Evolutionary conservation across 2,113 vertebrate species (phyloP), one percentile per base, ranked within the genome.

Genomic region (Sisor rabdophorus): DNA sequence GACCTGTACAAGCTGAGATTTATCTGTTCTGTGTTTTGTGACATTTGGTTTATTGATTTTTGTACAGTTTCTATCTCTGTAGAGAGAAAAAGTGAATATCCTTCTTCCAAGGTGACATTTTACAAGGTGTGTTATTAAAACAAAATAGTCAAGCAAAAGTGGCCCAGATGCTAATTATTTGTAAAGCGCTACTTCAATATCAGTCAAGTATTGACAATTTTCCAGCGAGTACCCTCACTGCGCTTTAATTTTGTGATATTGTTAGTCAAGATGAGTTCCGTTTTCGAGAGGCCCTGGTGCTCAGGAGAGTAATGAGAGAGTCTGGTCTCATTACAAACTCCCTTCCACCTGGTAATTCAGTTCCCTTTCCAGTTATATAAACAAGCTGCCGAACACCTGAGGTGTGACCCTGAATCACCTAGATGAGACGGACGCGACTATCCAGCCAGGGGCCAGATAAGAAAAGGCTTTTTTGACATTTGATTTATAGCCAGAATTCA

Each of bases 221-320:
- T 85, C 78, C 78, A 82, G 80, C 74, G 79, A 86, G 82, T 75
- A 58, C 73, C 82, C 77, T 71, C 36, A 59, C 81, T 78, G 71
- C 7, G 30, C 71, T 82, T 86, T 87, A 80, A 87, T 85, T 78
- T 79, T 17, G 52, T 22, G n/a, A 75, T 75, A 81, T 84, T 82
- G 82, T 82, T 79, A 81, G 83, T 83, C 76, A 59, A 80, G 79
- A 52, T 73, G 53, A 68, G 24, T 60, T 59, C 53, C 75, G 16
- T 52, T 2, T 52, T 61, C 53, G 47, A 22, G 54, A 61, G 60
- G 60, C 36, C 71, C 50, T 56, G 24, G 28, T 19, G 75, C 61
- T 74, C 65, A 61, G 7, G 11, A 36, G 44, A 81, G 71, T 72
- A 59, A 59, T 47, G 52, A 71, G 73, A 72, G 36, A 61, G 64